A percentile compares a stretch with the other conserved stretches of the same genome.
phyloP scores from a whole-genome alignment of 2,888 invertebrate species.

The Fragum whitleyi region DNA sequence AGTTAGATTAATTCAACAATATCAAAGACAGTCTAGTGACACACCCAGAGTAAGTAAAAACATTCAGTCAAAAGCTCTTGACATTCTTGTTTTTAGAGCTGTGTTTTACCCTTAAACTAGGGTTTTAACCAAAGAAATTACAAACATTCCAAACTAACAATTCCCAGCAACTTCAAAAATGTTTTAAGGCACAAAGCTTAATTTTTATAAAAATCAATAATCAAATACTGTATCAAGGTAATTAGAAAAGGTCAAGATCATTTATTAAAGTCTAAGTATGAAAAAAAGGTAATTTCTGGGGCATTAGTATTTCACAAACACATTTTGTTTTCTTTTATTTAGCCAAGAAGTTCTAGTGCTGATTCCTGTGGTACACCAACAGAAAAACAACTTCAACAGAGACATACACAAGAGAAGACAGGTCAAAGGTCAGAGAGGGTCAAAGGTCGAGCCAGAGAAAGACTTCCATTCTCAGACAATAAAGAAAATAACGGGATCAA shows the following conservation, averaged over 20 bases:
- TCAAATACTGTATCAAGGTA: too few relatives aligned
- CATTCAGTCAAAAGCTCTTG: not conserved
- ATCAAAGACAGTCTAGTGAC: constrained; percentile 55
- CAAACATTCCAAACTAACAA: too few relatives aligned
- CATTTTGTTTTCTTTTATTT: constrained; percentile 8
- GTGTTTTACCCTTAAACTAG: too few relatives aligned
- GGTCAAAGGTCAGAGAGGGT: constrained; percentile 63
- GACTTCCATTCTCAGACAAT: constrained; percentile 74
- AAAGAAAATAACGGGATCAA: constrained; percentile 55
- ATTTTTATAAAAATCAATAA: too few relatives aligned
- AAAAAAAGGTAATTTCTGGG: too few relatives aligned
- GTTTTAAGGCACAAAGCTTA: too few relatives aligned
- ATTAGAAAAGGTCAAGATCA: too few relatives aligned
- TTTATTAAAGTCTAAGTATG: too few relatives aligned
- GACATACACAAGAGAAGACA: constrained; percentile 46
- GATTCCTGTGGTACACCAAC: constrained; percentile 59
- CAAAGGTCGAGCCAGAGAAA: constrained; percentile 73
- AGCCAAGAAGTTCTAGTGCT: constrained; percentile 70
- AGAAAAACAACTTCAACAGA: constrained; percentile 28
- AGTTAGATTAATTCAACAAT: constrained; percentile 75
- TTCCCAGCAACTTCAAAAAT: too few relatives aligned
- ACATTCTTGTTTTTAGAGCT: not conserved
- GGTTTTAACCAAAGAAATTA: too few relatives aligned
- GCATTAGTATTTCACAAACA: too few relatives aligned
- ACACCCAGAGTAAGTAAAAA: constrained; percentile 56